Conservation (phyloP, 2,797 vertebrate species). For the Catharus ustulatus region DNA sequence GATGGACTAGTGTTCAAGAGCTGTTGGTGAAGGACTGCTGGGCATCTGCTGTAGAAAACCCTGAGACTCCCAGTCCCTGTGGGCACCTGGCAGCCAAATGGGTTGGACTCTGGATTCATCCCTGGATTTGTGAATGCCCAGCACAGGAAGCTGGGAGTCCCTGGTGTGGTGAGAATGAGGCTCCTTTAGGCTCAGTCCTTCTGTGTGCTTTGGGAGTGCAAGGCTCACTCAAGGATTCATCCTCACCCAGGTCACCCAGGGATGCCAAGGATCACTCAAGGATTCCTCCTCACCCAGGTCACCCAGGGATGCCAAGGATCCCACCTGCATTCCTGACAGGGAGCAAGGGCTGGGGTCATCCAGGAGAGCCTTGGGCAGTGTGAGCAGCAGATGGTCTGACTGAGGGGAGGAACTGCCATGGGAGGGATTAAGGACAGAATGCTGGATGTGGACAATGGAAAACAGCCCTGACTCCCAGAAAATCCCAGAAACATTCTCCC, state of each 20-base stretch:
- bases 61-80: neutral
- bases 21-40: neutral
- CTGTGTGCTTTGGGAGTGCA: neutral
- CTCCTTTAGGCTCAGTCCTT: neutral
- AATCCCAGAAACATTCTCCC: neutral
- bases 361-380: neutral
- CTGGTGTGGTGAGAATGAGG: neutral
- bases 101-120: neutral
- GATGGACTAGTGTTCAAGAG: neutral
- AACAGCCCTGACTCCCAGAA: neutral
- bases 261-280: neutral
- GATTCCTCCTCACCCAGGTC: too few relatives aligned
- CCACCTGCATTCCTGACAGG: neutral
- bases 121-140: neutral
- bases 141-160: neutral
- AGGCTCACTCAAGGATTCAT: neutral
- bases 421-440: neutral
- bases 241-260: neutral
- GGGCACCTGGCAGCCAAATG: rapidly evolving
- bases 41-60: neutral
- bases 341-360: neutral
- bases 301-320: neutral
- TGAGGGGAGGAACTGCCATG: neutral
- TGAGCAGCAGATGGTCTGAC: rapidly evolving
- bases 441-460: neutral